A percentile compares a stretch with the other conserved stretches of the same genome.
These are phyloP conservation scores for Panthera uncia DNA, from an alignment of 2,113 vertebrate genomes.

Conservation along the genomic window DNA sequence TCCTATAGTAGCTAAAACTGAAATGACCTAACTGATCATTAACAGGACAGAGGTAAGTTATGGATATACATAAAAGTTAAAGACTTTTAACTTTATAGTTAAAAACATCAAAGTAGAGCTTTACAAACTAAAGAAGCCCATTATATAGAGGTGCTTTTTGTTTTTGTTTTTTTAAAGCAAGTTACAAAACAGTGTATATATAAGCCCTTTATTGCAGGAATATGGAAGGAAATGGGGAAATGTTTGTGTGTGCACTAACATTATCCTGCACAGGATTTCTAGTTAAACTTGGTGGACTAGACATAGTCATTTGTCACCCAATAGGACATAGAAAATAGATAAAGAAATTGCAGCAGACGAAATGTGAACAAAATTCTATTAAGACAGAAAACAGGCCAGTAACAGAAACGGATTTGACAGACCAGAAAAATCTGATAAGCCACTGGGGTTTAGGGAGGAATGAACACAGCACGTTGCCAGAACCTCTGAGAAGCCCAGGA, in stretches of 20 bases:
- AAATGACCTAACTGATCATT: not conserved
- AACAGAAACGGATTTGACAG: not conserved
- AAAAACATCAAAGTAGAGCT: constrained; percentile 27
- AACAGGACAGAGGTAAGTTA: not conserved
- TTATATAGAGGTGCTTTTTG: not conserved
- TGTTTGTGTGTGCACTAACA: not conserved
- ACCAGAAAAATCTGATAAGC: not conserved
- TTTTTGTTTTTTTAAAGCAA: not conserved
- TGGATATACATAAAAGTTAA: not conserved
- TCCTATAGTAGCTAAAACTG: not conserved
- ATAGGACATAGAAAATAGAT: not conserved
- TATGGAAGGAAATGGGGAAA: not conserved
- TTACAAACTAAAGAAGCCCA: constrained; percentile 4
- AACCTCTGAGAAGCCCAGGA: not conserved
- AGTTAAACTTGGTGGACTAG: not conserved
- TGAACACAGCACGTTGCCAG: not conserved
- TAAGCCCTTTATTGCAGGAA: not conserved
- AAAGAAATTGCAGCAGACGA: not conserved
- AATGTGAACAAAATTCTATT: constrained; percentile 22
- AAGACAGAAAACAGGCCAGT: constrained; percentile 16
- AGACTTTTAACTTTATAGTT: not conserved
- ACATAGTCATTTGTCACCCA: not conserved
- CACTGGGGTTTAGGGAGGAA: not conserved
- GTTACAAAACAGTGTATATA: not conserved
- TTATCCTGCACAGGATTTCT: not conserved